Conservation (phyloP, 2,113 vertebrate genomes). For the Recurvirostra avosetta region DNA sequence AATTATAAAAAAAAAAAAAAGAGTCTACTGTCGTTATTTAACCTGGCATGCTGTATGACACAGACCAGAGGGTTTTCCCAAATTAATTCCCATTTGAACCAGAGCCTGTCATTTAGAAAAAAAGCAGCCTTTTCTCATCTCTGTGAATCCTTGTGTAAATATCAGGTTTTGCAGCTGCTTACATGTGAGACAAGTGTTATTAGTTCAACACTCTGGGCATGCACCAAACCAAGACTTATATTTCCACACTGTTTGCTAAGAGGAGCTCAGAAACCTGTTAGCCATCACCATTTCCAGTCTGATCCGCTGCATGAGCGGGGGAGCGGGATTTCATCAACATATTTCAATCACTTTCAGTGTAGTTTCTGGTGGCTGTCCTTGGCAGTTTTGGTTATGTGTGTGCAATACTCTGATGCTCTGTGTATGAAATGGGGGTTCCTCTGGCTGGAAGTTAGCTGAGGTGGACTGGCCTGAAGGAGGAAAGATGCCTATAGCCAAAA, state of each 20-base stretch:
- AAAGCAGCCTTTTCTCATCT: constrained; percentile 1
- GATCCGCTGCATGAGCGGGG: background rate
- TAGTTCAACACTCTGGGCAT: constrained; percentile 31
- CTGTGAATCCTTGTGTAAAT: constrained; percentile 60
- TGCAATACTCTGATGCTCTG: background rate
- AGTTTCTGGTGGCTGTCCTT: background rate
- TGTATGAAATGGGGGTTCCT: background rate
- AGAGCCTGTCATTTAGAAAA: background rate
- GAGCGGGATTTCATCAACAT: background rate
- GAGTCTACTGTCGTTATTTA: background rate
- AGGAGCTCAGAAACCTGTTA: background rate
- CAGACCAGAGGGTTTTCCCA: constrained; percentile 30
- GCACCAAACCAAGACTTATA: constrained; percentile 23
- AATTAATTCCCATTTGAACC: constrained; percentile 24
- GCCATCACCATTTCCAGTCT: background rate
- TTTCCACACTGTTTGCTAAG: background rate
- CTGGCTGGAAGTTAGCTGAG: background rate
- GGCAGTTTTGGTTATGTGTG: background rate
- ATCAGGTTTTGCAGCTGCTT: constrained; percentile 62
- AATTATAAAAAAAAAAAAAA: background rate
- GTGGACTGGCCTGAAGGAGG: background rate
- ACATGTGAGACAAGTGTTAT: constrained; percentile 26
- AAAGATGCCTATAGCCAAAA: background rate
- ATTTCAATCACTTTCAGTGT: background rate
- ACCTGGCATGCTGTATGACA: background rate